These are phyloP conservation scores for Pipistrellus pipistrellus DNA, from an alignment of 2,797 vertebrate genomes.

Conservation along the genomic window DNA sequence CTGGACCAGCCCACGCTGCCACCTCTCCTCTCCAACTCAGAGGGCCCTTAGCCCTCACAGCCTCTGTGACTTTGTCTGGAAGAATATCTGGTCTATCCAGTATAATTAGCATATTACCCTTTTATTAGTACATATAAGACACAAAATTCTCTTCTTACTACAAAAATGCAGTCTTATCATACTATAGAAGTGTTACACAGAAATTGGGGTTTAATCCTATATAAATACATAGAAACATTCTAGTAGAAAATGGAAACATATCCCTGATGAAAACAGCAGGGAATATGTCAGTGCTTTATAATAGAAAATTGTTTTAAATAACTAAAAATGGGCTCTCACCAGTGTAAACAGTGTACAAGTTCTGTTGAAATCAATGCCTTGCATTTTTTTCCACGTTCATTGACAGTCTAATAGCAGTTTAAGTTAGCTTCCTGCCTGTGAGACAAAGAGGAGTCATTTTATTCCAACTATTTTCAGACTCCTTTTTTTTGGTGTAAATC, in stretches of 20 bases:
- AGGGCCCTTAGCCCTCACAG: too few species aligned
- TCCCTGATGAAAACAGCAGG: not conserved
- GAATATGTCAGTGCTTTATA: conserved; percentile 44
- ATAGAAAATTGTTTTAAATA: conserved; percentile 67
- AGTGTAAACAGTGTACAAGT: conserved; percentile 11
- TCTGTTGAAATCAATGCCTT: conserved; percentile 55
- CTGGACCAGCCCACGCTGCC: too few species aligned
- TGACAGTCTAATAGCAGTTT: conserved; percentile 63
- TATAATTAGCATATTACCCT: too few species aligned
- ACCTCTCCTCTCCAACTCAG: too few species aligned
- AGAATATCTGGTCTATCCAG: too few species aligned
- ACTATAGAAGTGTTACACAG: conserved; percentile 38
- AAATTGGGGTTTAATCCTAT: conserved; percentile 25
- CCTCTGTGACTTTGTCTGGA: too few species aligned
- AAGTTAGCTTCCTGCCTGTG: conserved; percentile 67
- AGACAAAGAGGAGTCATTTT: conserved; percentile 70
- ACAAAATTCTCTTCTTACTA: not conserved
- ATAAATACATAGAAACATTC: conserved; percentile 12
- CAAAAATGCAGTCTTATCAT: conserved; percentile 23
- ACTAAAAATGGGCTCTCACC: conserved; percentile 44
- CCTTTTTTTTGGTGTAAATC: conserved; percentile 37
- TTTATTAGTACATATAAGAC: not conserved
- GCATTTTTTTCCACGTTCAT: conserved; percentile 47
- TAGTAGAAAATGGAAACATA: conserved; percentile 64
- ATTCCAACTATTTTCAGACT: conserved; percentile 65